Evolutionary conservation across 2,113 vertebrate species (phyloP), one percentile per base, ranked within the genome.

Genomic region (Leiothrix lutea): DNA sequence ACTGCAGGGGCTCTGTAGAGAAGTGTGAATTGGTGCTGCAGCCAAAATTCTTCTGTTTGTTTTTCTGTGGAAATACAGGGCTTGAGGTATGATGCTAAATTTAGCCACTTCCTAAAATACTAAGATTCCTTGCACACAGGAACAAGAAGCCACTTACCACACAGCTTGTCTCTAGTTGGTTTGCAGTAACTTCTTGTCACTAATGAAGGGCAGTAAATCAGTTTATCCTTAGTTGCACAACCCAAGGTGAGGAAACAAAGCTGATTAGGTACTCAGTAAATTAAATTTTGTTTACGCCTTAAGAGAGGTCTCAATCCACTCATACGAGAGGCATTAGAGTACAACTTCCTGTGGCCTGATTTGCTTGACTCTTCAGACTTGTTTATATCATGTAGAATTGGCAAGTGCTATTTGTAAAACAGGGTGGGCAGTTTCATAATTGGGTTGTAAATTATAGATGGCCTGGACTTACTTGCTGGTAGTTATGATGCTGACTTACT

Each of bases 221-320:
- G 74, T 85, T 96, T 93, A 91, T 88, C 84, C 67, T 88, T 72
- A 82, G 74, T 93, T 92, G 87, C 62, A 72, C 90, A 94, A 92
- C 47, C 40, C 42, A 91, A 80, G 89, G 81, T 94, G 85, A 95
- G 82, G 93, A 95, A 96, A 85, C 58, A 95, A 91, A 95, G 95
- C 94, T 96, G 94, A 81, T 97, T 93, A 96, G 58, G 62, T 80
- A 85, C 88, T 96, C 79, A 86, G 48, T 90, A 82, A 97, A 95
- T 94, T 96, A 88, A 90, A 82, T 90, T 97, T 91, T 91, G 88
- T 93, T 93, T 95, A 92, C 9, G 3, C 66, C 81, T 90, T 90
- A 80, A 89, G 85, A 75, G 53, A 64, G 81, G 50, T 69, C 86
- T 85, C 93, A 69, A 33, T 79, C 73, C 65, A 57, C 69, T 75